Evolutionary conservation across 2,888 invertebrate species (phyloP), one percentile per base, ranked within the genome.

Genomic region (Piscicola geometra): DNA sequence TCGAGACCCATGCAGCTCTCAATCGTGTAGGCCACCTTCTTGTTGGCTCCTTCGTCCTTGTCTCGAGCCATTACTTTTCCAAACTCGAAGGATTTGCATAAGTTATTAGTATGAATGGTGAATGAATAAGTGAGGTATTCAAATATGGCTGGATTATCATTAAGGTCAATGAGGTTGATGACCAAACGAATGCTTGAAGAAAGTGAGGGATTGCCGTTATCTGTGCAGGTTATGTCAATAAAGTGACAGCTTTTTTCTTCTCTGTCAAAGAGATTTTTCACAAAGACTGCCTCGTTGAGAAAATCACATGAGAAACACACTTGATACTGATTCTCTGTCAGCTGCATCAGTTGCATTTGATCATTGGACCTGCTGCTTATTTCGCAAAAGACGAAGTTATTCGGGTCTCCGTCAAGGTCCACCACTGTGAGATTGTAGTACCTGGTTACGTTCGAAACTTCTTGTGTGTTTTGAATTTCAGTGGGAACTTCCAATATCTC

Each of bases 361-460:
- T 56, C n/a, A 21, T 56, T n/a, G 25, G 60, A 56, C 25, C 60
- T 25, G 25, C n/a, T 25, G 25, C 15, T 18, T 25, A 56, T n/a
- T n/a, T 56, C 60, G 25, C 60, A 56, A 56, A 56, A 56, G n/a
- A 56, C 60, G 25, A 56, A 56, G n/a, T 56, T 56, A 21, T 56
- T 21, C 3, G 5, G 12, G 60, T 56, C 60, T 25, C 5, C n/a
- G n/a, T 56, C 60, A 3, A 56, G n/a, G 25, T 56, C 60, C 3
- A n/a, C 25, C 21, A 56, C 60, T n/a, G 60, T 56, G 5, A 56
- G 25, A n/a, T 56, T 56, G 25, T 18, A 56, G 60, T 25, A 56
- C 60, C 25, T 18, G 3, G 60, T 25, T 5, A 5, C n/a, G 60
- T 56, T 56, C n/a, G 25, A 15, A 5, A 25, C 21, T 21, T 56